Base-by-base conservation (phyloP, 2,888 invertebrate genomes). In the Electrophaes corylata region DNA sequence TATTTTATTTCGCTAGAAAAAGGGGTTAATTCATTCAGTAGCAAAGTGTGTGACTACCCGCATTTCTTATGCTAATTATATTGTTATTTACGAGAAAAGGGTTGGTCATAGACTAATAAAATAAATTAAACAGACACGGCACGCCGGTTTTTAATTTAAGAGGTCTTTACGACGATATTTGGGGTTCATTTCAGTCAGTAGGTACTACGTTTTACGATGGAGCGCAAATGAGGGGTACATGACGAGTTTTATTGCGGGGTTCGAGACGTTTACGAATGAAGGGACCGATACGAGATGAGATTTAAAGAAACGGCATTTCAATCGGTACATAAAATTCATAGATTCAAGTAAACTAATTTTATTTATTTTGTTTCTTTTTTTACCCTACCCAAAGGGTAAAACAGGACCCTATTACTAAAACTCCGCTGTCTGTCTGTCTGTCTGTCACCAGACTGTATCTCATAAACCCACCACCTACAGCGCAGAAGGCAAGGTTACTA, bases 31-130 rank as follows among this genome's bases (percentile, higher is more conserved):
- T 78, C 83, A 84, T 86, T 83, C 84, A 84, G 78, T 74, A 81
- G 80, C 75, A 67, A 75, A 76, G 77, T 82, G 83, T 84, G 83
- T 80, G 84, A 83, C 82, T 82, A 78, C 76, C 74, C 69, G 72
- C 81, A 79, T 86, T 84, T 86, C 85, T 85, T 86, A 88, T 88
- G 88, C 84, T 84, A 88, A 88, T 86, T 76, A 76, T 75, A 68
- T 65, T 70, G 78, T 81, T 86, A 86, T 88, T 88, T 88, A 88
- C 83, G 82, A 82, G 70, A 68, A 66, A 76, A 82, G 84, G 84
- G 79, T 75, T 78, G 76, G 66, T 40, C 76, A 76, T 57, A 78
- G 84, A 84, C 57, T 72, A 79, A 74, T 67, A 73, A 71, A 57
- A 64, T 68, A 65, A 73, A 73, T 65, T 70, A 65, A 64, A 60